phyloP scores from a whole-genome alignment of 2,113 vertebrate species.

The Recurvirostra avosetta region DNA sequence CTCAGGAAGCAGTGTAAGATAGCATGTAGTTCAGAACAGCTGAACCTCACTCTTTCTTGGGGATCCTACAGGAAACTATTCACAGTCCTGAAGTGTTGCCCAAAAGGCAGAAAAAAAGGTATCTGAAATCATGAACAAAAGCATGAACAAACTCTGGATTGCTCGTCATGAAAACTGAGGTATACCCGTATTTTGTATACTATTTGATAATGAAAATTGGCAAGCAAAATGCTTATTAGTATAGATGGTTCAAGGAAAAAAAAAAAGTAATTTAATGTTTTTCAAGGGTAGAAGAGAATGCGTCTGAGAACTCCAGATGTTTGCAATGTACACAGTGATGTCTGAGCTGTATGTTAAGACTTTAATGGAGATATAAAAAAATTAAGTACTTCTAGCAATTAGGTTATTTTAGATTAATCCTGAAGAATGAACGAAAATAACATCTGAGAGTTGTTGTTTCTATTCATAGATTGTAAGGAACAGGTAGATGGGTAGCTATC shows the following conservation, averaged over 20 bases:
- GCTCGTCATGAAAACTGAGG: not conserved
- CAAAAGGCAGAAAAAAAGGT: not conserved
- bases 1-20: not conserved
- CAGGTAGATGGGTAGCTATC: not conserved
- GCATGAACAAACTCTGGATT: not conserved
- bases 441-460: not conserved
- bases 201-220: not conserved
- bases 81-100: not conserved
- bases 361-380: not conserved
- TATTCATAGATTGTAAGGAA: not conserved
- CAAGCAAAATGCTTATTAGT: not conserved
- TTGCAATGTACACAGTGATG: not conserved
- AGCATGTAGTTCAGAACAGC: not conserved
- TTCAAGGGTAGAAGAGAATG: not conserved
- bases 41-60: not conserved
- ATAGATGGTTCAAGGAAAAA: not conserved
- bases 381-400: not conserved
- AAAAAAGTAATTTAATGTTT: not conserved
- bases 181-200: not conserved
- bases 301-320: not conserved
- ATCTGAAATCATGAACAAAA: not conserved
- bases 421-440: not conserved
- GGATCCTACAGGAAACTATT: not conserved
- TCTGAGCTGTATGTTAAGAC: not conserved
- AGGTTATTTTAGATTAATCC: not conserved